phyloP scores from a whole-genome alignment of 2,113 vertebrate genomes.

The Corythornis cristatus region DNA sequence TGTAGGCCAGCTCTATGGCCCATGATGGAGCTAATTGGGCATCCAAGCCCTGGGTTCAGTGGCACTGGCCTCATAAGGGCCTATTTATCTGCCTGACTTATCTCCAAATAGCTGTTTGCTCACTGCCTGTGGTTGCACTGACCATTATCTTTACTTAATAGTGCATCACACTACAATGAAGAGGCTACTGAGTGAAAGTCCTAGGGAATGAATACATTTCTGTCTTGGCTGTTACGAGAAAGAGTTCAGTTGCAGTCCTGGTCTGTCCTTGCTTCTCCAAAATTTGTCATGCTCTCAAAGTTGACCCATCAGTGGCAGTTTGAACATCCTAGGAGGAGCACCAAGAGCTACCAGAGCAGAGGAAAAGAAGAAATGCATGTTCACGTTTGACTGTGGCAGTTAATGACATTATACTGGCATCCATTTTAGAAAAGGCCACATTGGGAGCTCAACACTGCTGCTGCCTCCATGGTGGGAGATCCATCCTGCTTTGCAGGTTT shows the following conservation, averaged over 20 bases:
- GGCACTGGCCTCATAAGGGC: constrained; percentile 7
- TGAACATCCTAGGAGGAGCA: not conserved
- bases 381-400: not conserved
- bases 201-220: not conserved
- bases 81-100: constrained; percentile 4
- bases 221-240: not conserved
- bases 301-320: not conserved
- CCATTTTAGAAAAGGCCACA: not conserved
- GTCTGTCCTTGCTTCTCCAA: not conserved
- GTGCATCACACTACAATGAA: not conserved
- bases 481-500: not conserved
- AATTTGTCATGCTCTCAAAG: not conserved
- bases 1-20: not conserved
- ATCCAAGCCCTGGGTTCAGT: not conserved
- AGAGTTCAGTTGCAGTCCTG: not conserved
- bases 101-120: constrained; percentile 22
- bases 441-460: not conserved
- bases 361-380: not conserved
- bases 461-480: not conserved
- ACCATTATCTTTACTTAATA: not conserved
- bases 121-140: not conserved
- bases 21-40: not conserved
- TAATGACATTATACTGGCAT: not conserved
- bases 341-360: not conserved
- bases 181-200: not conserved